phyloP scores from a whole-genome alignment of 2,797 vertebrate genomes.

The Podargus strigoides region DNA sequence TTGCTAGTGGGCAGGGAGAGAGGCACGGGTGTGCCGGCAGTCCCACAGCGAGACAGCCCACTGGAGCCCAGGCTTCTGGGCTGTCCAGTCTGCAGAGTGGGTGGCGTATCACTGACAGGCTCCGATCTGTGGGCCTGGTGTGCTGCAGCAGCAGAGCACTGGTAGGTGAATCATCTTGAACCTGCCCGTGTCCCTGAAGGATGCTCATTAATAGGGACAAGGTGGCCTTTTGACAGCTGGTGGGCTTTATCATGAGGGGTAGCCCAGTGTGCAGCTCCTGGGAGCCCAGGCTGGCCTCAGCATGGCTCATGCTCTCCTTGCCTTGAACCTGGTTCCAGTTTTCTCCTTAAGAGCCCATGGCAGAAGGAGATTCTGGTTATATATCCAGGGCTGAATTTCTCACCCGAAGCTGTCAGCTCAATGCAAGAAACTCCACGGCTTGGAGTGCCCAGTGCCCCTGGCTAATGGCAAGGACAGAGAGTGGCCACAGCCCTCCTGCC shows the following conservation, averaged over 20 bases:
- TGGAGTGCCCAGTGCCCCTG: background rate
- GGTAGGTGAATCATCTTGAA: background rate
- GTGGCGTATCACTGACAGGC: background rate
- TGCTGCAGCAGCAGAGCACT: background rate
- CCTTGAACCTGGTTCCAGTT: background rate
- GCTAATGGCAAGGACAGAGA: background rate
- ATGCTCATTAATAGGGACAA: background rate
- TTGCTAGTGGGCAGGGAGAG: background rate
- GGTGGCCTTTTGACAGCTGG: background rate
- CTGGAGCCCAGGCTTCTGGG: background rate
- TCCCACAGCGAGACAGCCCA: background rate
- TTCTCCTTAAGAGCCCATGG: background rate
- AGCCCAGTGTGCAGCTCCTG: background rate
- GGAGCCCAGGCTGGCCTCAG: background rate
- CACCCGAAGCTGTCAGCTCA: background rate
- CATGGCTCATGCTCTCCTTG: background rate
- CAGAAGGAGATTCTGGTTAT: background rate
- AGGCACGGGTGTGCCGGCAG: accelerated
- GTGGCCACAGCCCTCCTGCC: background rate
- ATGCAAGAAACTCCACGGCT: background rate
- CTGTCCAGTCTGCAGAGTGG: background rate
- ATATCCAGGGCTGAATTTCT: background rate
- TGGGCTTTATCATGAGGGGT: background rate
- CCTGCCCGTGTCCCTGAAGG: background rate
- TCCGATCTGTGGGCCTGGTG: no score